phyloP scores from a whole-genome alignment of 2,113 vertebrate genomes.

The Cygnus atratus region DNA sequence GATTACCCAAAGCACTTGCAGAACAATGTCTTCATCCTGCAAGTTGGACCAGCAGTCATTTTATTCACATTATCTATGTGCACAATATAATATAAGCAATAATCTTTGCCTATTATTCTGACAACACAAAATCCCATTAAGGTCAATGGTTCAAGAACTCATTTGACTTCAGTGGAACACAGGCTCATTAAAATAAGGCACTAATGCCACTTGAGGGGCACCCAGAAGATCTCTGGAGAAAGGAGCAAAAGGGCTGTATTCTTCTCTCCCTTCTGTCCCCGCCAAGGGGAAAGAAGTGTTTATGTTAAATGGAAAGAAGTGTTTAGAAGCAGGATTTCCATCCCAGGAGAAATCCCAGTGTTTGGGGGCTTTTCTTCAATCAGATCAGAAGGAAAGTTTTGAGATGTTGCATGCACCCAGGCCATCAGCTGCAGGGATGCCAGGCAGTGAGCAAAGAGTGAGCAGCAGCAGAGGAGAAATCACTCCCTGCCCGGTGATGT shows the following conservation, averaged over 20 bases:
- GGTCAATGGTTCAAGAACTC: conserved; percentile 36
- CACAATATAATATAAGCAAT: conserved; percentile 2
- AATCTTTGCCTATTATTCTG: conserved; percentile 26
- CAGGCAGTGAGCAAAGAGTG: accelerated
- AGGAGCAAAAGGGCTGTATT: not conserved
- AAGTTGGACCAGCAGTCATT: not conserved
- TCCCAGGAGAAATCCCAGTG: accelerated
- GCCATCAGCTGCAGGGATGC: not conserved
- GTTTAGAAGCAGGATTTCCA: not conserved
- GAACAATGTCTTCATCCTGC: not conserved
- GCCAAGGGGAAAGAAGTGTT: not conserved
- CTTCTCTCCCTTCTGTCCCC: not conserved
- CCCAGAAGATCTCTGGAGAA: not conserved
- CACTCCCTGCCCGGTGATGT: accelerated
- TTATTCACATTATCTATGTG: conserved; percentile 3
- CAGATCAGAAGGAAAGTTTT: not conserved
- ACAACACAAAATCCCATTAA: conserved; percentile 23
- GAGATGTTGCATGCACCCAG: not conserved
- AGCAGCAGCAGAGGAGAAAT: not conserved
- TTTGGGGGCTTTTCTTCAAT: not conserved
- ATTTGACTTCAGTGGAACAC: not conserved
- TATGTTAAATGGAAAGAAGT: not conserved
- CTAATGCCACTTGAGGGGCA: not conserved
- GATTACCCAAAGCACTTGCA: not conserved
- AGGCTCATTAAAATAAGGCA: not conserved